These are phyloP conservation scores for Phainopepla nitens DNA, from an alignment of 2,113 vertebrate genomes.

Conservation along the genomic window DNA sequence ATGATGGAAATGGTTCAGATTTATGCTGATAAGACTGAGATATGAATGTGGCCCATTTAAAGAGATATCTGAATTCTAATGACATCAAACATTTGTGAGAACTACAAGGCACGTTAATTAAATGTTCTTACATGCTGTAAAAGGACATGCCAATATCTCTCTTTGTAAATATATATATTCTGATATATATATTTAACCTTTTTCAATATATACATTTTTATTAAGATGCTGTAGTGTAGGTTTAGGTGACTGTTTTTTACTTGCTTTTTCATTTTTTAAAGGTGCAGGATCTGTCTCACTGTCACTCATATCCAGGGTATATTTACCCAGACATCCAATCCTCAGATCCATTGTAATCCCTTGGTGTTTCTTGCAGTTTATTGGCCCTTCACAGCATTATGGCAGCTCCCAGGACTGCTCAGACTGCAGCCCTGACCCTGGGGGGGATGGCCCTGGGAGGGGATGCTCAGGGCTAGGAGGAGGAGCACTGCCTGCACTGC, in stretches of 20 bases:
- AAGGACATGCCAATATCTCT: slow-evolving; percentile 26
- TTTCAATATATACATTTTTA: slow-evolving; percentile 32
- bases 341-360: not conserved
- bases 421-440: not conserved
- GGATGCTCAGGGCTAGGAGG: slow-evolving; percentile 10
- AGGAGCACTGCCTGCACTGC: slow-evolving; percentile 7
- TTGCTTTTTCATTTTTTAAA: slow-evolving; percentile 78
- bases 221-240: slow-evolving; percentile 13
- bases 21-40: not conserved
- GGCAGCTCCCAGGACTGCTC: not conserved
- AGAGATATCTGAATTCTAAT: not conserved
- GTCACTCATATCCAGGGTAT: not conserved
- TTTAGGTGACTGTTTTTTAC: slow-evolving; percentile 56
- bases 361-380: not conserved
- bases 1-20: not conserved
- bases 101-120: slow-evolving; percentile 30
- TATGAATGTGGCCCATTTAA: not conserved
- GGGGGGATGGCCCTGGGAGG: not conserved
- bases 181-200: slow-evolving; percentile 39
- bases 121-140: slow-evolving; percentile 1
- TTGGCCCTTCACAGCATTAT: not conserved
- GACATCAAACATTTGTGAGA: not conserved
- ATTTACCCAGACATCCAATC: not conserved
- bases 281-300: slow-evolving; percentile 72
- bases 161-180: slow-evolving; percentile 60